Base-by-base conservation (phyloP, 1,140 invertebrate species). In the Charaxes varanes region DNA sequence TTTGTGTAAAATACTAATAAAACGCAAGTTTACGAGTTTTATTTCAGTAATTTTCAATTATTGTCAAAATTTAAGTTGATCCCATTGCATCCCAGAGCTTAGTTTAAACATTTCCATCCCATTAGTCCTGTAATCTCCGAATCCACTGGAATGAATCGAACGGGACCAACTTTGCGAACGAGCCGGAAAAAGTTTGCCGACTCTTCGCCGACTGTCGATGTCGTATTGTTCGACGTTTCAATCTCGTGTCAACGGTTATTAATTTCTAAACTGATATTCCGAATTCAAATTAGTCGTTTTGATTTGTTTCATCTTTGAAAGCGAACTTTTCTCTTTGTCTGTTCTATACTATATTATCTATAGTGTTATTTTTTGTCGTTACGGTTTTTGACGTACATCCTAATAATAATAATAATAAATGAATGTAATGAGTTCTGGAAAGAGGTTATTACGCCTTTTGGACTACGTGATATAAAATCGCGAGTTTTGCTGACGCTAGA, bases 121-220 rank as follows among this genome's bases (percentile, higher is more conserved):
- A n/a, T n/a, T n/a, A n/a, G n/a, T n/a, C n/a, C n/a, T n/a, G n/a
- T n/a, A n/a, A n/a, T n/a, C n/a, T n/a, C n/a, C n/a, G n/a, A n/a
- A n/a, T n/a, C n/a, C n/a, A n/a, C n/a, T n/a, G n/a, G n/a, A n/a
- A n/a, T n/a, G n/a, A n/a, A n/a, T n/a, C n/a, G n/a, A n/a, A n/a
- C n/a, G n/a, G n/a, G n/a, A n/a, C n/a, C 42, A 68, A 79, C 69
- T 79, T 76, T 60, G 42, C 36, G 48, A 55, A 44, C 52, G 45
- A 53, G 46, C 32, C 53, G 57, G 63, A 73, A 81, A 79, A 81
- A 81, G 70, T 79, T 81, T 61, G 57, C 51, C 64, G 60, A 60
- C 55, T 56, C 50, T 61, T 47, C 61, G 56, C 56, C 18, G 15
- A 31, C 54, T 53, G 52, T 54, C 56, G 52, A 47, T 45, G 38